phyloP scores from a whole-genome alignment of 2,113 vertebrate species.

The Antechinus stuartii region DNA sequence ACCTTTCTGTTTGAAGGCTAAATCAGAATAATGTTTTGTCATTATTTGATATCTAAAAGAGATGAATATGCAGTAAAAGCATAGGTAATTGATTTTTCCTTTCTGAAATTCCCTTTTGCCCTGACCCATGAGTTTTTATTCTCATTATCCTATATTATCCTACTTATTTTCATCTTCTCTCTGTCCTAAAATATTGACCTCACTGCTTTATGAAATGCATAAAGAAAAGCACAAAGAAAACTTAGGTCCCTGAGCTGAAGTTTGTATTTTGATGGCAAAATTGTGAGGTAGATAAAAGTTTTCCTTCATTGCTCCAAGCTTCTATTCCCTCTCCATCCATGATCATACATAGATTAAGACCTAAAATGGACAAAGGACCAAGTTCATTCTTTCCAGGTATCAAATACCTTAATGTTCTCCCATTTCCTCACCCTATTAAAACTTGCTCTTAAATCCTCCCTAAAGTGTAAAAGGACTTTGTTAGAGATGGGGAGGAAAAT shows the following conservation, averaged over 20 bases:
- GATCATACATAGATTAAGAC: neutral
- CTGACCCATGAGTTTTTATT: neutral
- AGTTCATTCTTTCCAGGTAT: neutral
- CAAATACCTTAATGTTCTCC: neutral
- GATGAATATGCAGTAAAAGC: neutral
- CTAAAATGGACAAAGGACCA: neutral
- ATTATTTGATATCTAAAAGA: neutral
- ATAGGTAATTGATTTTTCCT: neutral
- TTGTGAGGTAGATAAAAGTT: slow-evolving; percentile 21
- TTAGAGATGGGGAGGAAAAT: neutral
- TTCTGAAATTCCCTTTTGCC: neutral
- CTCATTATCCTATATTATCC: neutral
- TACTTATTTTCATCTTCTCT: neutral
- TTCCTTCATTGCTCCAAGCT: neutral
- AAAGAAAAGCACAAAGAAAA: neutral
- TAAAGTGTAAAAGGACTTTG: neutral
- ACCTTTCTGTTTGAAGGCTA: neutral
- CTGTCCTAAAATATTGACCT: slow-evolving; percentile 3
- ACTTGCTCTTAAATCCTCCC: neutral
- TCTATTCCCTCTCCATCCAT: neutral
- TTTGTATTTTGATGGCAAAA: slow-evolving; percentile 4
- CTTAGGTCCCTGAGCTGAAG: neutral
- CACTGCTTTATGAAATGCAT: slow-evolving; percentile 1
- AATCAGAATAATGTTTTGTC: neutral
- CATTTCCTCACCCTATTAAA: neutral